A percentile compares a stretch with the other conserved stretches of the same genome.
Conservation (phyloP, 2,113 vertebrate species). For the Neotoma lepida region DNA sequence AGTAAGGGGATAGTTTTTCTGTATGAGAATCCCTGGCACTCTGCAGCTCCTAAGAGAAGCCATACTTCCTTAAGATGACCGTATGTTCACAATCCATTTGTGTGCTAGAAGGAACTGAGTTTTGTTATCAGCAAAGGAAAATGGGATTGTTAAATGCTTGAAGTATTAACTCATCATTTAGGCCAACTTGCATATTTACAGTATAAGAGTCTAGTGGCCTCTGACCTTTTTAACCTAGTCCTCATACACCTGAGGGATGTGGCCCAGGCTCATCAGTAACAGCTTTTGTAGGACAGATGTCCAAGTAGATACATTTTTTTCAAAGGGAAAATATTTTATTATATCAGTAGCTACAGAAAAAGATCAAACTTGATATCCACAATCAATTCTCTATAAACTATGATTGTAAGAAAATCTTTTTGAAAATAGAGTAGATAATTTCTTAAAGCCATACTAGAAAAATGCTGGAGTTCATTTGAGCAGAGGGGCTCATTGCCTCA, state of each 20-base stretch:
- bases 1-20: slow-evolving; percentile 81
- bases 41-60: not conserved
- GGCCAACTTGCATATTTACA: not conserved
- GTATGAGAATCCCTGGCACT: not conserved
- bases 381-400: not conserved
- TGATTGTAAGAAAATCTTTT: not conserved
- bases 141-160: slow-evolving; percentile 31
- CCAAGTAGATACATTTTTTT: not conserved
- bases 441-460: slow-evolving; percentile 26
- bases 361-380: not conserved
- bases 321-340: not conserved
- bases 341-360: not conserved
- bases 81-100: not conserved
- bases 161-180: slow-evolving; percentile 43
- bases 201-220: not conserved
- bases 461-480: not conserved
- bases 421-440: not conserved
- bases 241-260: not conserved
- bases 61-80: not conserved
- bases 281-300: not conserved
- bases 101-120: not conserved
- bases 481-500: not conserved
- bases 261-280: not conserved
- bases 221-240: not conserved
- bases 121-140: slow-evolving; percentile 21